These are phyloP conservation scores for Takifugu flavidus DNA, from an alignment of 2,113 vertebrate genomes.

Conservation along the genomic window DNA sequence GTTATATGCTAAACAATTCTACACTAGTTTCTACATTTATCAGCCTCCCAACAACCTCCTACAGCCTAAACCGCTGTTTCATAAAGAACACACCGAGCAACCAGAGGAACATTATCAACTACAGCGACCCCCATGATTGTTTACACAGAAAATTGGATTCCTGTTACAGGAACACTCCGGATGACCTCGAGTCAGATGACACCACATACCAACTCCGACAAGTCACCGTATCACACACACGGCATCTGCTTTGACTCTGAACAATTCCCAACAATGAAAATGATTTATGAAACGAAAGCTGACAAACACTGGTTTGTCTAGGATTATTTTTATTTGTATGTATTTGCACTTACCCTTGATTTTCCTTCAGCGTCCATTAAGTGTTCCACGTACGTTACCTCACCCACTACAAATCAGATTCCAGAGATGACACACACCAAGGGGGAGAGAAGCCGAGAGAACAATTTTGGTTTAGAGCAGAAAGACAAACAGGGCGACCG, in stretches of 20 bases:
- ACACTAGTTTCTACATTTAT: constrained; percentile 39
- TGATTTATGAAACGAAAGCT: constrained; percentile 68
- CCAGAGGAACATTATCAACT: constrained; percentile 57
- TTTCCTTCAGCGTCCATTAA: constrained; percentile 99
- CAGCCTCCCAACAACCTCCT: constrained; percentile 60
- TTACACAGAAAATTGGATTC: constrained; percentile 62
- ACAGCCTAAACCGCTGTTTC: constrained; percentile 45
- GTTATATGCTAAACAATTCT: constrained; percentile 26
- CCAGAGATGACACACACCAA: constrained; percentile 99
- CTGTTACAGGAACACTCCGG: constrained; percentile 51
- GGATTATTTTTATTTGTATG: constrained; percentile 63
- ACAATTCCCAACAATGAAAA: constrained; percentile 68
- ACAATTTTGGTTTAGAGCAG: constrained; percentile 99
- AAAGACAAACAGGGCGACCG: constrained; percentile 86
- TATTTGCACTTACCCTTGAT: constrained; percentile 99
- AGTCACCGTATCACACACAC: constrained; percentile 58
- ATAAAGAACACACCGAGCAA: constrained; percentile 61
- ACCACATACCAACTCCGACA: constrained; percentile 45
- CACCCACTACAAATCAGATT: constrained; percentile 99
- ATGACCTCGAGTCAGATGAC: constrained; percentile 59
- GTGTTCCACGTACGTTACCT: constrained; percentile 99
- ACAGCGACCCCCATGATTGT: constrained; percentile 58
- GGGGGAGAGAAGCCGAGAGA: constrained; percentile 99
- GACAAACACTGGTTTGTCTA: constrained; percentile 79
- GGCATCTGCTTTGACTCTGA: constrained; percentile 56